Evolutionary conservation across 2,797 vertebrate genomes (phyloP).

Genomic region (Neomorphus geoffroyi): DNA sequence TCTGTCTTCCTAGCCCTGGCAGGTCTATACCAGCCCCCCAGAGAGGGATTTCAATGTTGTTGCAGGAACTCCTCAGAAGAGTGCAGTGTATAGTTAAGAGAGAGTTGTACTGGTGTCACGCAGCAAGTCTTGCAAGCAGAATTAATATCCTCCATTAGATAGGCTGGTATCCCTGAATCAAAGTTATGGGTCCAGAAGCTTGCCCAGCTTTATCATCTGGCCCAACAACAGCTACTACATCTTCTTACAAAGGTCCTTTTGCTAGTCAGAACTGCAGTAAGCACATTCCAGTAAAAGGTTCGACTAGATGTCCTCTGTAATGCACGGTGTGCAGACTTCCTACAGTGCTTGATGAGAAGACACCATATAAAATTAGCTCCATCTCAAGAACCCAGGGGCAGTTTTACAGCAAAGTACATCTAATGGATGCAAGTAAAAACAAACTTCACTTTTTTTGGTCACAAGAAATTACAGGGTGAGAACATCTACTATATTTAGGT

Average conservation of each 20-base stretch:
- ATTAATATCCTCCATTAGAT: not conserved
- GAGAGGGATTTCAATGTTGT: not conserved
- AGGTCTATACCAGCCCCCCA: not conserved
- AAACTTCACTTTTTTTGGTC: not conserved
- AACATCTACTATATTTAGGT: not conserved
- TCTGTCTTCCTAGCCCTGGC: not conserved
- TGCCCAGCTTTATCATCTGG: not conserved
- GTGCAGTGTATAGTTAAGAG: constrained; percentile 23
- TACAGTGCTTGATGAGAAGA: not conserved
- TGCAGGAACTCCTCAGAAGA: constrained; percentile 45
- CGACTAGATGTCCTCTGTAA: not conserved
- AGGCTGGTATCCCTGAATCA: not conserved
- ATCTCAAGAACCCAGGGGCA: not conserved
- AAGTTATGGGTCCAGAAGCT: not conserved
- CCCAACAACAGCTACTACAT: not conserved
- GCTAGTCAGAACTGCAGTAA: not conserved
- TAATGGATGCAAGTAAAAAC: not conserved
- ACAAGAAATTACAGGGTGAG: not conserved
- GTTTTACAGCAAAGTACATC: not conserved
- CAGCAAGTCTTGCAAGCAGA: not conserved
- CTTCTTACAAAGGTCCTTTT: not conserved
- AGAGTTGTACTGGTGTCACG: not conserved
- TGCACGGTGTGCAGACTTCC: fast-evolving
- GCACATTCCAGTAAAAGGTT: fast-evolving
- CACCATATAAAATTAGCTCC: not conserved